Base-by-base conservation (phyloP, 1,140 invertebrate genomes). In the Pseudomyrmex sp. region DNA sequence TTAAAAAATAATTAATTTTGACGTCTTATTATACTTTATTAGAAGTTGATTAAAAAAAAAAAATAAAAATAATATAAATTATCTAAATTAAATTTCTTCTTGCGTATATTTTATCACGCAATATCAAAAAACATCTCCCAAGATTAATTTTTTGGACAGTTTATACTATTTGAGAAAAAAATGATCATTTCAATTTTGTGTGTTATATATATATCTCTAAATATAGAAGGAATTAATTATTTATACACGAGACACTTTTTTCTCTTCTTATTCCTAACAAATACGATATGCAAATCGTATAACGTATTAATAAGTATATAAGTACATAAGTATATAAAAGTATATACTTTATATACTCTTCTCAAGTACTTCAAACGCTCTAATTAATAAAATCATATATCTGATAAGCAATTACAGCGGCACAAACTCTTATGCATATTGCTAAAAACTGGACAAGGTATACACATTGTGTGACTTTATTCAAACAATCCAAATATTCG, bases 401-500 rank as follows among this genome's bases (percentile, higher is more conserved):
- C 35, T 35, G 5, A 35, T 35, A 35, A 35, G 5, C 35, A 35
- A 35, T 35, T 35, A 15, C 76, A 79, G 65, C 65, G 76, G 76
- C 76, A 79, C 65, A 70, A 70, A 8, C 65, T 70, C 44, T 59
- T 20, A 54, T 70, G 54, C 44, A 18, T 70, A 70, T 79, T 79
- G 65, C 65, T 79, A 79, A 44, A 79, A 79, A 79, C 12, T 68
- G 54, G 65, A 23, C 75, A 69, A 69, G 65, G 52, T 52, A 79
- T 70, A 52, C n/a, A 70, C 52, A 52, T 15, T 15, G 69, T 12
- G 15, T 59, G 70, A 59, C 59, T 79, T 79, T n/a, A 56, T 70
- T 79, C 26, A 70, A 76, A 58, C 65, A 79, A 70, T 79, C 65
- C 65, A 46, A 18, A 48, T 79, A 8, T 59, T 46, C 50, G 54